These are phyloP conservation scores for Struthio camelus DNA, from an alignment of 2,113 vertebrate genomes.

Conservation along the genomic window DNA sequence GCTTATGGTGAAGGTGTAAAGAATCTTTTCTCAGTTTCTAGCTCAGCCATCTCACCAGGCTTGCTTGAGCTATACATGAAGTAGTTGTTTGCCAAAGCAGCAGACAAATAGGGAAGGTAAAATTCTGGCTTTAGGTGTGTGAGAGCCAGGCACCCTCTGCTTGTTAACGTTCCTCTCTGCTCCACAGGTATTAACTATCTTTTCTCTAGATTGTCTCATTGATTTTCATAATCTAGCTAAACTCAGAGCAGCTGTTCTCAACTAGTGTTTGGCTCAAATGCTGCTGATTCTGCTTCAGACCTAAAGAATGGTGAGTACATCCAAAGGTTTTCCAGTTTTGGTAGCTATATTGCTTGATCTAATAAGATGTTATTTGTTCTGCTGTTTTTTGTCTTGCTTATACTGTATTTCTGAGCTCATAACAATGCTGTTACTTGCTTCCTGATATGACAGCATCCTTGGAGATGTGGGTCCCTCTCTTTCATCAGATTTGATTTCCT, in stretches of 20 bases:
- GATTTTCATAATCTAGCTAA: not conserved
- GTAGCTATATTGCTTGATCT: not conserved
- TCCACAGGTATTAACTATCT: not conserved
- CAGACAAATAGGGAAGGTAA: not conserved
- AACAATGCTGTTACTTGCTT: not conserved
- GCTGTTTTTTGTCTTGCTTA: not conserved
- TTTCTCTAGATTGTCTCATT: not conserved
- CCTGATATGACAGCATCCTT: not conserved
- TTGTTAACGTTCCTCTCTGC: not conserved
- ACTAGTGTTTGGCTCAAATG: not conserved
- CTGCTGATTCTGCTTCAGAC: not conserved
- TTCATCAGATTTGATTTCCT: conserved; percentile 11
- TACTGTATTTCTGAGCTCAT: not conserved
- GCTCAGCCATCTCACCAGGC: not conserved
- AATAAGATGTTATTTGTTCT: not conserved
- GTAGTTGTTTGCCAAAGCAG: not conserved
- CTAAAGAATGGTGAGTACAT: not conserved
- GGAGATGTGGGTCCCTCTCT: not conserved
- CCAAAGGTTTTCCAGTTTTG: not conserved
- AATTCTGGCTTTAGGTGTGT: not conserved
- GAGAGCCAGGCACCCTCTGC: not conserved
- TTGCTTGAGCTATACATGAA: not conserved
- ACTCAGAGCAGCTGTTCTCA: not conserved
- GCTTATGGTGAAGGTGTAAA: not conserved
- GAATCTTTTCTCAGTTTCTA: not conserved